A percentile compares a stretch with the other conserved stretches of the same genome.
These are phyloP conservation scores for Zaprionus ornatus DNA, from an alignment of 1,140 invertebrate species.

Conservation along the genomic window DNA sequence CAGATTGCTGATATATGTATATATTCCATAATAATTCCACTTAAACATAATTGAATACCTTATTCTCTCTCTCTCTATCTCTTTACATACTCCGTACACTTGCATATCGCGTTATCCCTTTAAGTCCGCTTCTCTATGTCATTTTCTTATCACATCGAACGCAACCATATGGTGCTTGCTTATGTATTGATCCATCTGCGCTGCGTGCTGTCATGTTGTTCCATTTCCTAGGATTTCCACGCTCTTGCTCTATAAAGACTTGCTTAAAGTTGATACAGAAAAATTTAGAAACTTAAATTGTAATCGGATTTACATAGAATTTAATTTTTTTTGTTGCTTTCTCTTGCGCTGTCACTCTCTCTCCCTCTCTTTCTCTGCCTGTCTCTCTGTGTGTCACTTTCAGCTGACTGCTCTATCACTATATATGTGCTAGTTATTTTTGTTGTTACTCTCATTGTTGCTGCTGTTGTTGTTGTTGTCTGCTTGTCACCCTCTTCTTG, in stretches of 20 bases:
- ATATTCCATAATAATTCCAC: neutral
- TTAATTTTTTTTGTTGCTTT: slow-evolving; percentile 13
- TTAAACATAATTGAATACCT: neutral
- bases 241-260: slow-evolving; percentile 9
- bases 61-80: too few species aligned
- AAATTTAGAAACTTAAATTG: slow-evolving; percentile 68
- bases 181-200: slow-evolving; percentile 34
- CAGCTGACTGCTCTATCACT: slow-evolving; percentile 72
- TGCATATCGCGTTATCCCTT: neutral
- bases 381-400: slow-evolving; percentile 37
- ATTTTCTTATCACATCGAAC: slow-evolving; percentile 15
- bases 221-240: neutral
- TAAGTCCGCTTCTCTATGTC: neutral
- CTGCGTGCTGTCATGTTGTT: neutral
- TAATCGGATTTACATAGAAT: slow-evolving; percentile 78
- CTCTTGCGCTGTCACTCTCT: too few species aligned
- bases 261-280: slow-evolving; percentile 55
- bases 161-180: slow-evolving; percentile 29
- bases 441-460: slow-evolving; percentile 34
- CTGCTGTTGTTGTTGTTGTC: slow-evolving; percentile 53
- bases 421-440: slow-evolving; percentile 30
- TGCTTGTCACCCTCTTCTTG: slow-evolving; percentile 77
- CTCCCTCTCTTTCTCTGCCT: slow-evolving; percentile 22
- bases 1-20: too few species aligned
- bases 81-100: neutral